phyloP scores from a whole-genome alignment of 2,888 invertebrate species.

The Cataglyphis rosenhaueri region DNA sequence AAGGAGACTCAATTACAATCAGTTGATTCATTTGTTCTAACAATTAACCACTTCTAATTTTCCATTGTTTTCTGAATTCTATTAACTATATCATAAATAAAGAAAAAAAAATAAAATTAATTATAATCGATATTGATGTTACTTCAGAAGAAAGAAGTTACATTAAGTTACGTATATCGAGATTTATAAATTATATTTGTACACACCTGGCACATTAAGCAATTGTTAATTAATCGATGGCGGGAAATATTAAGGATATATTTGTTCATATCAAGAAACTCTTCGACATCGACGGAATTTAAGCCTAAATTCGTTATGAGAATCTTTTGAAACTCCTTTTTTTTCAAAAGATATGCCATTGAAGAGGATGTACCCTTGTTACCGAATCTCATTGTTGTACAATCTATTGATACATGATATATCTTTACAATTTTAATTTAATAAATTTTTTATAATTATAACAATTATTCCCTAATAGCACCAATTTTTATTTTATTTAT shows the following conservation, averaged over 20 bases:
- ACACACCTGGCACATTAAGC: background rate
- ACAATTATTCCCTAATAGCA: background rate
- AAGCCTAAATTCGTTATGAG: slow-evolving; percentile 9
- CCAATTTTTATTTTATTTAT: background rate
- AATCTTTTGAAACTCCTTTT: background rate
- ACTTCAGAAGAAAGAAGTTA: background rate
- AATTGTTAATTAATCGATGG: slow-evolving; percentile 23
- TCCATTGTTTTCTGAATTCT: background rate
- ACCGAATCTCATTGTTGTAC: slow-evolving; percentile 16
- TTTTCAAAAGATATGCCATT: background rate
- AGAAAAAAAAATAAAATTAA: background rate
- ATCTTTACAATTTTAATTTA: background rate
- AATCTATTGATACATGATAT: background rate
- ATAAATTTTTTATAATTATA: background rate
- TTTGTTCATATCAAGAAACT: background rate
- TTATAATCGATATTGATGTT: background rate
- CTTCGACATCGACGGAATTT: background rate
- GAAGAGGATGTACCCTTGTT: background rate
- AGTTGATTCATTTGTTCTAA: background rate
- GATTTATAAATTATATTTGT: background rate
- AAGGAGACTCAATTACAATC: background rate
- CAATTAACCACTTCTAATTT: background rate
- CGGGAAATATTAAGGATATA: background rate
- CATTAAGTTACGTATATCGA: background rate
- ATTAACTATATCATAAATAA: no score